Conservation (phyloP, 2,113 vertebrate species). For the Sceloporus tristichus region DNA sequence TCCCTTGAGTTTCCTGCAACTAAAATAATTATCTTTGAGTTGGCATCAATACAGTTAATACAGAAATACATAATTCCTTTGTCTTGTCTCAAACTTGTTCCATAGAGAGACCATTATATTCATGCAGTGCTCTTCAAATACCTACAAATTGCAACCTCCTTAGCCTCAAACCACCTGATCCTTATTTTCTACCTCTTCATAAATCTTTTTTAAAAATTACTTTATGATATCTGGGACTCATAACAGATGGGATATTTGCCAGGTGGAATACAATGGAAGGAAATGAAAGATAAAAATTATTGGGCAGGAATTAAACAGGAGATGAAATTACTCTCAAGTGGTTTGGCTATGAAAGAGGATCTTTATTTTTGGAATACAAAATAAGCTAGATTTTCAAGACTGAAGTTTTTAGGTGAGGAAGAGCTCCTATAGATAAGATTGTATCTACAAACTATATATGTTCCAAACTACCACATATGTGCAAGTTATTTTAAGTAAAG, state of each 20-base stretch:
- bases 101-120: slow-evolving; percentile 45
- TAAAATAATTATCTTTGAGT: slow-evolving; percentile 45
- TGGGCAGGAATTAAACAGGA: slow-evolving; percentile 66
- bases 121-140: slow-evolving; percentile 45
- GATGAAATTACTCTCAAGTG: slow-evolving; percentile 66
- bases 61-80: slow-evolving; percentile 48
- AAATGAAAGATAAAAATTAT: slow-evolving; percentile 75
- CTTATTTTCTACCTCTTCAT: slow-evolving; percentile 63
- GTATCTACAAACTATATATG: slow-evolving; percentile 49
- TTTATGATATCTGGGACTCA: slow-evolving; percentile 72
- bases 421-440: slow-evolving; percentile 43
- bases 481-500: slow-evolving; percentile 48
- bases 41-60: slow-evolving; percentile 42
- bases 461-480: slow-evolving; percentile 21
- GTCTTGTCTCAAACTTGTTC: slow-evolving; percentile 43
- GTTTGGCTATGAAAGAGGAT: slow-evolving; percentile 35
- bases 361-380: slow-evolving; percentile 47
- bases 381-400: slow-evolving; percentile 46
- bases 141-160: slow-evolving; percentile 57
- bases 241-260: slow-evolving; percentile 71
- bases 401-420: slow-evolving; percentile 43
- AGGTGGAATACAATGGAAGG: slow-evolving; percentile 69
- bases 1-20: slow-evolving; percentile 17
- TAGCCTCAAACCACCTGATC: slow-evolving; percentile 70
- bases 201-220: slow-evolving; percentile 64